Base-by-base conservation (phyloP, 2,888 invertebrate genomes). In the Hypena proboscidalis region DNA sequence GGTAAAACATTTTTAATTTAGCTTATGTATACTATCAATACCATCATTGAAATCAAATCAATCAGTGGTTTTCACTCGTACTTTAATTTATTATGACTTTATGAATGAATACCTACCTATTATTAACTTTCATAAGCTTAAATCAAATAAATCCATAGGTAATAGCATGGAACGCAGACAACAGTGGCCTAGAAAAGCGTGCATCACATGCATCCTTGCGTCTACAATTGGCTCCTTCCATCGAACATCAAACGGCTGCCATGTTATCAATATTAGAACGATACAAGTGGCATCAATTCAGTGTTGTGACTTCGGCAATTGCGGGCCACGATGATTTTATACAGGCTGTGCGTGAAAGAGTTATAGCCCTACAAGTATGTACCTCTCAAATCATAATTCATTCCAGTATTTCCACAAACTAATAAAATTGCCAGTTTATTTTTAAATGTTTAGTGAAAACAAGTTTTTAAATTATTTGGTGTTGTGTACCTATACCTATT, bases 111-210 rank as follows among this genome's bases (percentile, higher is more conserved):
- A 11, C 3, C 10, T 23, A 9, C 9, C 10, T 9, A 25, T 11
- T 4, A 10, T 1, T 25, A 2, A n/a, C n/a, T 21, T n/a, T n/a
- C n/a, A 7, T n/a, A 21, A 3, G 8, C 8, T 15, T 37, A 7
- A 37, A 31, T 32, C 22, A 14, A 25, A 17, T 48, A 34, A 25
- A 39, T 46, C 17, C 45, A 32, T 67, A 90, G 68, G 97, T 98
- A 36, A 97, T 98, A 67, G 97, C 97, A 4, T 99, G 98, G 98
- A 98, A 98, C 86, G 98, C 98, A 4, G 98, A 99, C 85, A 98
- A 98, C 86, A 97, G 98, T 23, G 98, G 98, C 22, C 92, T 98
- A 45, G 93, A 93, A 71, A 90, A 93, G 55, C 85, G 95, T 57
- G 96, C 97, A 23, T 96, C 97, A 14, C 96, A 97, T 83, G 96